A percentile compares a stretch with the other conserved stretches of the same genome.
These are phyloP conservation scores for Fulica atra DNA, from an alignment of 2,113 vertebrate genomes.

Conservation along the genomic window DNA sequence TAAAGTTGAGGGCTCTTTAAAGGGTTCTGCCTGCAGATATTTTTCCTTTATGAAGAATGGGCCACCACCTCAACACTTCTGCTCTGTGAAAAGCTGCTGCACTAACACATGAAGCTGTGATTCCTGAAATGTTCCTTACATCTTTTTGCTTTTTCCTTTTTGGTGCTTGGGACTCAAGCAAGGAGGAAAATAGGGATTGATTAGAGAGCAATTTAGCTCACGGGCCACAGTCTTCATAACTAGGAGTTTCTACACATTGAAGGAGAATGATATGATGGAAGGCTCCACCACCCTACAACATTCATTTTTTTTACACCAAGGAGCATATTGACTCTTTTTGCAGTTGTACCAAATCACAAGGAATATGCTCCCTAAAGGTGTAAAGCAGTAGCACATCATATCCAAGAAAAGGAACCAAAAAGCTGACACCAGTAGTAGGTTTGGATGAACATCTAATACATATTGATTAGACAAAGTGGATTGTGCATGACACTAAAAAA, in stretches of 20 bases:
- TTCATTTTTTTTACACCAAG: not conserved
- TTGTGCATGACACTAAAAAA: not conserved
- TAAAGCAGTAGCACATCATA: not conserved
- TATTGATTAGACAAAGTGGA: conserved; percentile 12
- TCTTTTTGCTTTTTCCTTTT: not conserved
- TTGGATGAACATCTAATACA: not conserved
- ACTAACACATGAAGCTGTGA: not conserved
- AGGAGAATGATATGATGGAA: not conserved
- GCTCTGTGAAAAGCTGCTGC: not conserved
- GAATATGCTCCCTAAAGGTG: not conserved
- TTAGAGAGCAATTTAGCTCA: not conserved
- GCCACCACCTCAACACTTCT: not conserved
- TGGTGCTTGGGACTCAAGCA: not conserved
- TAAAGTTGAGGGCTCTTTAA: not conserved
- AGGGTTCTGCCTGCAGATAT: not conserved
- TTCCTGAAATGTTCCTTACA: not conserved
- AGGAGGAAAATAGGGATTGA: not conserved
- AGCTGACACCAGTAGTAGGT: not conserved
- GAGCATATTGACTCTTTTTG: not conserved
- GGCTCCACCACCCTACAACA: not conserved
- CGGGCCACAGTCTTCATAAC: not conserved
- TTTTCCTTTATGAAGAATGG: not conserved
- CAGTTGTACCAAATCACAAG: not conserved
- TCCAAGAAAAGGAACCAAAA: not conserved
- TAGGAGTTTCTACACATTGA: not conserved